Evolutionary conservation across 2,888 invertebrate species (phyloP).

Genomic region (Phytoseiulus persimilis): DNA sequence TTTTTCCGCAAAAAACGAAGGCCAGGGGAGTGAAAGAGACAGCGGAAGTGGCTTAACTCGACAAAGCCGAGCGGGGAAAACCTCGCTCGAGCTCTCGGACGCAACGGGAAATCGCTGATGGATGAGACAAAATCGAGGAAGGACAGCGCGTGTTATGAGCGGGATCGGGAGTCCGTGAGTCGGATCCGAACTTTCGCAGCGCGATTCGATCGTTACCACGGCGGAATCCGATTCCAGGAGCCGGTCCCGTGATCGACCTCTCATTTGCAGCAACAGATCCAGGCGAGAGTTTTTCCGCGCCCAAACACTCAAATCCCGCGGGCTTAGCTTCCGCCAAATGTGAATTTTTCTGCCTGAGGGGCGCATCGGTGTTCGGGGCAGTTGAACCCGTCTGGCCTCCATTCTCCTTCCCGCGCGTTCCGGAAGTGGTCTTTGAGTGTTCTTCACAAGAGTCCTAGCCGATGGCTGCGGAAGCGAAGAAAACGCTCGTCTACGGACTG

Average conservation of each 20-base stretch:
- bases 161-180: not conserved
- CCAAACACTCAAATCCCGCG: not conserved
- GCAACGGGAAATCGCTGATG: not conserved
- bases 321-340: too few species aligned
- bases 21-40: not conserved
- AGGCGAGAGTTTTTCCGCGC: not conserved
- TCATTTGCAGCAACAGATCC: not conserved
- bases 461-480: not conserved
- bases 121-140: not conserved
- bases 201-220: not conserved
- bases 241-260: not conserved
- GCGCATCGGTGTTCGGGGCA: too few species aligned
- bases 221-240: not conserved
- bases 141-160: not conserved
- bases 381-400: too few species aligned
- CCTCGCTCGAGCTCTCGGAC: not conserved
- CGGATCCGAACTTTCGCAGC: not conserved
- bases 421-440: not conserved
- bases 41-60: not conserved
- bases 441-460: not conserved
- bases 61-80: not conserved
- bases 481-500: not conserved
- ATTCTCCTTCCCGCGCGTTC: not conserved
- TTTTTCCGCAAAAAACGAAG: constrained; percentile 8
- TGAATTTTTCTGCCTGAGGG: too few species aligned